Base-by-base conservation (phyloP, 2,113 vertebrate species). In the Entosphenus tridentatus region DNA sequence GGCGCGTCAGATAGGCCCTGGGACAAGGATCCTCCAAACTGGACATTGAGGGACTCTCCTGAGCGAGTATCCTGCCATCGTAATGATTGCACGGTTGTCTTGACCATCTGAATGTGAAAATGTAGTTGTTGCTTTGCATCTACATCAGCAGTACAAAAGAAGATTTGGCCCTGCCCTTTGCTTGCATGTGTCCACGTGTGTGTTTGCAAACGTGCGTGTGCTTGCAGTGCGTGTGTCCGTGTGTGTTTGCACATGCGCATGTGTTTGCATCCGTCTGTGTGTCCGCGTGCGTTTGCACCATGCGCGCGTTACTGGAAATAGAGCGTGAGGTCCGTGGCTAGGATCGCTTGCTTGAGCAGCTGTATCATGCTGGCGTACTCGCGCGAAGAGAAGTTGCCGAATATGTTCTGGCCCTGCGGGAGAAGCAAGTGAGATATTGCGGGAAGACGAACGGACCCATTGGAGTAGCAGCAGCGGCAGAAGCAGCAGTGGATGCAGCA, bases 321-420 rank as follows among this genome's bases (percentile, higher is more conserved):
- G 70, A 97, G 85, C 3, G 92, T 98, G 80, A 98, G 83, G 78
- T 98, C 93, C 70, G 93, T 98, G 77, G 93, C 91, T 78, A 98
- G 74, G 74, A 98, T 98, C 1, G 93, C 96, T 80, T 97, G 89
- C 76, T 98, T 98, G 76, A 98, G 76, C 79, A 96, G 88, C 83
- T 97, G 93, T 92, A 98, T 98, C 76, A 98, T 86, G 81, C 92
- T 83, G 70, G 92, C 83, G 75, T 98, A 98, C 75, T 96, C 88
- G 77, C 84, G 83, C 75, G 93, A 97, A 72, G 89, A 95, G 77
- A 98, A 82, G 80, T 93, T 98, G 79, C 87, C 86, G 81, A 98
- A 98, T 80, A 98, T 98, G 78, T 98, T 98, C 81, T 97, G 93
- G 74, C 93, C 93, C 93, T 98, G 75, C 72, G 76, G 79, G 80